Evolutionary conservation across 2,113 vertebrate species (phyloP), one percentile per base, ranked within the genome.

Genomic region (Delphinus delphis): DNA sequence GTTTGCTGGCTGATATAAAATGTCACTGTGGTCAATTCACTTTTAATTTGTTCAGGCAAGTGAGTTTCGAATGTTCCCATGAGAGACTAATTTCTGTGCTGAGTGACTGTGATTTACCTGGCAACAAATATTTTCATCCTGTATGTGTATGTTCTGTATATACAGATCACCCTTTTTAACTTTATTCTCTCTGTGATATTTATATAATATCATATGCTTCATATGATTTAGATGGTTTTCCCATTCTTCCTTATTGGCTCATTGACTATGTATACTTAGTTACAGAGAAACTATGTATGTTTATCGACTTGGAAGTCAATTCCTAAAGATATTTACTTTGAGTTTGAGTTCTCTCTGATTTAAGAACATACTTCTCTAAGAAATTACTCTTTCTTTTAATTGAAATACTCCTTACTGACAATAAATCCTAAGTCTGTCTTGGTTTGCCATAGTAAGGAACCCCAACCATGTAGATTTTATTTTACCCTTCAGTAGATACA

Each of bases 1-100:
- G 44, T 71, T 81, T 92, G 18, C 25, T 50, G 36, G 26, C 6
- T 25, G 1, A 73, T 71, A 9, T 55, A 86, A 95, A 77, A 77
- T 77, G 20, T 71, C 79, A 25, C 26, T 94, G 21, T 88, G 33
- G 41, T 81, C 71, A 81, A 26, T 80, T 63, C 41, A 31, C 11
- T 55, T 96, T 88, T 96, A 93, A 84, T 90, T 85, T 67, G 9
- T 91, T 95, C n/a, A 55, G 74, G 20, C 20, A 85, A 83, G 15
- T 83, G 20, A 67, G 44, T 67, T 88, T 73, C 44, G 36, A 63
- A 2, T 81, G 26, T 93, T 95, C 20, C 38, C 65, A 15, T 60
- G 26, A 88, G 31, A 90, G 36, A 65, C 60, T 60, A 65, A 85
- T 95, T 33, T 95, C 76, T 93, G 41, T 53, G 15, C 28, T 85